These are phyloP conservation scores for Hedychridium roseum DNA, from an alignment of 2,888 invertebrate genomes.

Conservation along the genomic window DNA sequence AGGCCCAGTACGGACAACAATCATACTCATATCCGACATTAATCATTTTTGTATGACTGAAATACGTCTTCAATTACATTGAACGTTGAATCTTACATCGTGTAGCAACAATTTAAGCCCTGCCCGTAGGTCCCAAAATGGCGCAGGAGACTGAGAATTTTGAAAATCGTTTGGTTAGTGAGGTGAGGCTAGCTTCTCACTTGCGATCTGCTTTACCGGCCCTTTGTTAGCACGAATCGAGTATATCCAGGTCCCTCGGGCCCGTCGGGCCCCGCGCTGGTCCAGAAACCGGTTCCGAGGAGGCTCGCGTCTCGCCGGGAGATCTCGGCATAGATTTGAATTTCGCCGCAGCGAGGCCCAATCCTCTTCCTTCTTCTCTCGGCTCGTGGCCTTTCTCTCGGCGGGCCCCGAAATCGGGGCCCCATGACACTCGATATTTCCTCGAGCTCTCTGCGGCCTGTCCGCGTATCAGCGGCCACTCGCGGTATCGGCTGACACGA, in stretches of 20 bases:
- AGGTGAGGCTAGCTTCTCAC: too few species aligned
- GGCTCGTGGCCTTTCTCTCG: conserved; percentile 6
- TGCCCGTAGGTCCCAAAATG: too few species aligned
- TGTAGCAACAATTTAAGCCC: too few species aligned
- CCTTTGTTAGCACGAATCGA: conserved; percentile 30
- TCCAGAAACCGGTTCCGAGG: conserved; percentile 30
- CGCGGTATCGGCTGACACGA: conserved; percentile 20
- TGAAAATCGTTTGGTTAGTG: too few species aligned
- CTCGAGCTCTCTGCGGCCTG: conserved; percentile 6
- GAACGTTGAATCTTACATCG: too few species aligned
- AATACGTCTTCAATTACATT: too few species aligned
- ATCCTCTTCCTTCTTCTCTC: conserved; percentile 41
- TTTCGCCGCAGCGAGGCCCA: conserved; percentile 40
- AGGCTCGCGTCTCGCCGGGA: conserved; percentile 17
- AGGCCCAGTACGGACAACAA: too few species aligned
- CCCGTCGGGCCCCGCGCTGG: conserved; percentile 10
- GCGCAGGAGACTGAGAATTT: too few species aligned
- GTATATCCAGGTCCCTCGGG: conserved; percentile 13
- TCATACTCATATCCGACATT: too few species aligned
- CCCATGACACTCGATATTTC: conserved; percentile 28
- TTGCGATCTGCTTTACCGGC: conserved; percentile 37
- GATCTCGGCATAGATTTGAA: conserved; percentile 45
- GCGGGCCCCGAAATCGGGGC: conserved; percentile 27
- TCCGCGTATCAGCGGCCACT: not conserved
- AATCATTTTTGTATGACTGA: too few species aligned